Conservation (phyloP, 2,797 vertebrate species). For the Echeneis naucrates region DNA sequence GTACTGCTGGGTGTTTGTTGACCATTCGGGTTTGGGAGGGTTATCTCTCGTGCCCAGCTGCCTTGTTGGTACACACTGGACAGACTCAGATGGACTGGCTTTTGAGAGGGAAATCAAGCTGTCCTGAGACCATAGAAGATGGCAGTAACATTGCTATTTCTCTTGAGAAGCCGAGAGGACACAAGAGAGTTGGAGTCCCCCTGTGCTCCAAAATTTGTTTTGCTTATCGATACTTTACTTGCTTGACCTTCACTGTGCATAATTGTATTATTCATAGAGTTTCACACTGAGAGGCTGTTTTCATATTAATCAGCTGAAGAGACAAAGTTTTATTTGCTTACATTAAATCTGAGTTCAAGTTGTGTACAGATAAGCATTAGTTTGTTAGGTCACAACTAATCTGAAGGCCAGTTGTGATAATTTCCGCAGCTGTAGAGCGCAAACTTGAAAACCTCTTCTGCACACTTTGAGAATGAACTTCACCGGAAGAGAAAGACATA, state of each 20-base stretch:
- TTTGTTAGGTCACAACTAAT: neutral
- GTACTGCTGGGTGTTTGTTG: constrained; percentile 42
- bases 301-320: neutral
- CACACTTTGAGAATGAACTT: neutral
- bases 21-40: constrained; percentile 40
- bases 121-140: constrained; percentile 8
- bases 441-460: neutral
- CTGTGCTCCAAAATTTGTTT: constrained; percentile 8
- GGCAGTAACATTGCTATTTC: constrained; percentile 31
- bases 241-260: constrained; percentile 14
- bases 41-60: constrained; percentile 58
- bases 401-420: neutral
- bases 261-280: constrained; percentile 4
- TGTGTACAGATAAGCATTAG: neutral
- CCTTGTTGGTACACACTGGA: constrained; percentile 32
- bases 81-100: constrained; percentile 29
- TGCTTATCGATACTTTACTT: constrained; percentile 9
- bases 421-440: neutral
- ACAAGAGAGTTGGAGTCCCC: neutral
- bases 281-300: constrained; percentile 10
- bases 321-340: neutral
- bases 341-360: neutral
- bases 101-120: constrained; percentile 28
- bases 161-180: constrained; percentile 5
- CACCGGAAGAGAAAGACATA: neutral